phyloP scores from a whole-genome alignment of 2,113 vertebrate species.

The Felis chaus region DNA sequence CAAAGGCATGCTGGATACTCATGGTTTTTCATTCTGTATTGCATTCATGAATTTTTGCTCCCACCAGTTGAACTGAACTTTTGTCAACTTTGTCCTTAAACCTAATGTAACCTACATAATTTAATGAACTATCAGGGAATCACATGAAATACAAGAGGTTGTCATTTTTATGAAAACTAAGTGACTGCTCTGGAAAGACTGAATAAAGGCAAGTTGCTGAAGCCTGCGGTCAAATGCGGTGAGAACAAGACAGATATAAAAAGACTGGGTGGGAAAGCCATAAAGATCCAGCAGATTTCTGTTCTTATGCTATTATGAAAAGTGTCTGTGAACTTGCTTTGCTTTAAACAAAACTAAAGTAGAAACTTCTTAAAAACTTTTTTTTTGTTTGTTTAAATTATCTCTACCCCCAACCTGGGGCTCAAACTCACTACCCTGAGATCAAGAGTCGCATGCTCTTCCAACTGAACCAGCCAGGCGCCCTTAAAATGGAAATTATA shows the following conservation, averaged over 20 bases:
- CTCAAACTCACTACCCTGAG: no score
- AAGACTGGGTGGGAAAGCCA: neutral
- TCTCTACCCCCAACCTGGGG: no score
- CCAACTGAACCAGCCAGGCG: neutral
- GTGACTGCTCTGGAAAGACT: neutral
- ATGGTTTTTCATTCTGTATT: neutral
- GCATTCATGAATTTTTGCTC: neutral
- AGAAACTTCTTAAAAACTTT: no score
- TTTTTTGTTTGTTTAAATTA: no score
- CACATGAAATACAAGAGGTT: neutral
- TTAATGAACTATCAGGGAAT: neutral
- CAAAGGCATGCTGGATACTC: neutral
- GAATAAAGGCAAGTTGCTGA: slow-evolving; percentile 4
- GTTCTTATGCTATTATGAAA: neutral
- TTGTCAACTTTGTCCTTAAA: neutral
- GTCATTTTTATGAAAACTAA: neutral
- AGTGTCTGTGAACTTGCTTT: neutral
- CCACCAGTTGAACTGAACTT: neutral
- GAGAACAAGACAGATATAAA: neutral
- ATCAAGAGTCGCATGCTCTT: neutral
- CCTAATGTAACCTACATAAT: neutral
- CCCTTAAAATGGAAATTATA: neutral
- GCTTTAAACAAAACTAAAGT: slow-evolving; percentile 3
- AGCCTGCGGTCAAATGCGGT: neutral
- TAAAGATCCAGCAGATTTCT: slow-evolving; percentile 15